These are phyloP conservation scores for Stichopus chloronotus DNA, from an alignment of 35 echinoderm and acorn worm species.

Conservation along the genomic window DNA sequence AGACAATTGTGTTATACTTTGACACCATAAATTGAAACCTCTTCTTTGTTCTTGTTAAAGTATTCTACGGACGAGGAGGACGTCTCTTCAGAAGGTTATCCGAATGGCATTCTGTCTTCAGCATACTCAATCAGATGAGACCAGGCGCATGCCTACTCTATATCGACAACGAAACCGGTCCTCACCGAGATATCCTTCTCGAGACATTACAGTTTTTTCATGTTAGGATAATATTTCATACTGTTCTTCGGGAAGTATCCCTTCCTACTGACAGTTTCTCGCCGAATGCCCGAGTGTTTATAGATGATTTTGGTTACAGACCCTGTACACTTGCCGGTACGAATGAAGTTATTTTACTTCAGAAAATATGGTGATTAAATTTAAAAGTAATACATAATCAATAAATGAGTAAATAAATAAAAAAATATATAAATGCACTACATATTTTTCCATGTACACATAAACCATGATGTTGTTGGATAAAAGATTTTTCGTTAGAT, in stretches of 20 bases:
- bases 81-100: neutral
- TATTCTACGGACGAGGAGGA: neutral
- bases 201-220: neutral
- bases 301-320: neutral
- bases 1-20: no score
- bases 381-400: no score
- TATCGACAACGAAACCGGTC: slow-evolving; percentile 4
- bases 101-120: slow-evolving; percentile 29
- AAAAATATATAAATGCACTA: no score
- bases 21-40: no score
- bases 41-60: neutral
- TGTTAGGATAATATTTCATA: neutral
- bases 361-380: neutral
- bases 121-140: slow-evolving; percentile 5
- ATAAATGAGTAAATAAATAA: no score
- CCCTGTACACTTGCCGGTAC: slow-evolving; percentile 7
- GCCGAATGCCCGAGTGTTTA: neutral
- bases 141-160: neutral
- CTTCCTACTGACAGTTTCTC: neutral
- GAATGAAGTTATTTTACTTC: slow-evolving; percentile 8
- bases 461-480: no score
- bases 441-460: no score
- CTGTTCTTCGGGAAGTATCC: neutral
- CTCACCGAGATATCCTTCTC: neutral
- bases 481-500: no score